Conservation (phyloP, 2,113 vertebrate species). For the Malurus elegans region DNA sequence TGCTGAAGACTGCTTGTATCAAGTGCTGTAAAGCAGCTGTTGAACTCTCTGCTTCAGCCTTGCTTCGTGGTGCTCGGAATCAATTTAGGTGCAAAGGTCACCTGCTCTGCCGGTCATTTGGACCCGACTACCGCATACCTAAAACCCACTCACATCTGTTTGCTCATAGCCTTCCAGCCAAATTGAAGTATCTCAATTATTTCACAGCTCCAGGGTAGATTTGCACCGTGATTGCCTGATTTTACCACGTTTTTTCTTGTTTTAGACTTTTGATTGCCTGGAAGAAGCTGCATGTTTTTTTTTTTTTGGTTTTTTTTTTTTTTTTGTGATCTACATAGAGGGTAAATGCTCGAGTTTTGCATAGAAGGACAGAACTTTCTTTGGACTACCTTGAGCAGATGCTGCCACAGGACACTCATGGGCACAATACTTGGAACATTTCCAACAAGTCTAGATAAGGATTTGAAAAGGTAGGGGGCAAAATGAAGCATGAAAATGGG, state of each 20-base stretch:
- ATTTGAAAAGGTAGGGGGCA: background rate
- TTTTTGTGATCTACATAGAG: background rate
- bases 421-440: background rate
- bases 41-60: background rate
- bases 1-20: background rate
- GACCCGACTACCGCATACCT: fast-evolving
- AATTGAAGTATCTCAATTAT: background rate
- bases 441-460: background rate
- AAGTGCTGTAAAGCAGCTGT: background rate
- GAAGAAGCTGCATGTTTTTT: background rate
- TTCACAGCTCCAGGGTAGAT: background rate
- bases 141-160: background rate
- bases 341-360: background rate
- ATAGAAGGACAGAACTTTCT: background rate
- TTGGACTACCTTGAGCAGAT: background rate
- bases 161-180: background rate
- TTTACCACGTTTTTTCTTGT: background rate
- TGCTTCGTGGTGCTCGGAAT: background rate
- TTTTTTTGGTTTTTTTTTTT: background rate
- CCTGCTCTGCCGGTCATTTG: background rate
- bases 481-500: background rate
- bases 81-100: background rate
- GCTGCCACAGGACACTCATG: background rate
- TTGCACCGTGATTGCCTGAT: background rate
- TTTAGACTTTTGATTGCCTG: background rate